Evolutionary conservation across 1,140 invertebrate species (phyloP), one percentile per base, ranked within the genome.

Genomic region (Anoplolepis gracilipes): DNA sequence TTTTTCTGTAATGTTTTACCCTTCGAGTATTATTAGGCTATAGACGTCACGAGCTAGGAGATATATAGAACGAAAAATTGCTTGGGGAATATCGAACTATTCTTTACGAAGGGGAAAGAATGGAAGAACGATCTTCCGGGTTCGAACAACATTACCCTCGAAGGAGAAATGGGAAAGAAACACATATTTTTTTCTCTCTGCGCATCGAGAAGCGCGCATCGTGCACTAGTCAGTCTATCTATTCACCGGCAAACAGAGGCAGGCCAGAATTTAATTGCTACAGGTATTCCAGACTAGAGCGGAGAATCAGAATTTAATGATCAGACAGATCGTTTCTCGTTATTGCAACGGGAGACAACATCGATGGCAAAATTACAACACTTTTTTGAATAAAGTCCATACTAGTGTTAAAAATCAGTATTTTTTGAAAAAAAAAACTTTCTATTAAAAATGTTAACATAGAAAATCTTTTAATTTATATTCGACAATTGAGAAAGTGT

Each of bases 241-340:
- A 57, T 30, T 33, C 55, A 59, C 25, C 6, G 28, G n/a, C 30
- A 49, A 69, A 42, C 36, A n/a, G 62, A 73, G 30, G 28, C 36
- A 70, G 22, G 42, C 19, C 36, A 76, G 65, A 88, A 88, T 89
- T 84, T 88, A 88, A 89, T 89, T 88, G 77, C 82, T 57, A 55
- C 70, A 49, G 46, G 46, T 53, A 75, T 57, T 64, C 57, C 25
- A 28, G n/a, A 16, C 22, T 16, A 49, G 46, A 57, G 57, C 53
- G 70, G 42, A 10, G 77, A 33, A 86, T 86, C 84, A 89, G 84
- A 89, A 89, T 89, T 89, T 84, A 86, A 53, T 25, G 49, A 81
- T 89, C 84, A 72, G 87, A 88, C 86, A 84, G 84, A 89, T 88
- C 77, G 77, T 77, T 88, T 79, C 87, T 88, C 77, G 84, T 88